phyloP scores from a whole-genome alignment of 2,888 invertebrate genomes.

The Morpho helenor region DNA sequence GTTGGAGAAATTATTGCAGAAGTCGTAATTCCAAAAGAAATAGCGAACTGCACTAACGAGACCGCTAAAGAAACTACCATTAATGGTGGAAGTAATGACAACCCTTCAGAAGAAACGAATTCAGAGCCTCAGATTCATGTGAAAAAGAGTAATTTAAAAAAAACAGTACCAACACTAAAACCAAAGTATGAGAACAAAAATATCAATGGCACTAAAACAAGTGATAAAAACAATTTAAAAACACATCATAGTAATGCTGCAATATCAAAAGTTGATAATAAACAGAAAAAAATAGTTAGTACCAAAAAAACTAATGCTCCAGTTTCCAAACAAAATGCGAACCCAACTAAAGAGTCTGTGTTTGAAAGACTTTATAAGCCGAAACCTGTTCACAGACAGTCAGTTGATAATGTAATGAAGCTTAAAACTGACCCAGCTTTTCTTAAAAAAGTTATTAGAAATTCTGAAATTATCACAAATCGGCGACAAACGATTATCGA shows the following conservation, averaged over 20 bases:
- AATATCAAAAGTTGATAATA: slow-evolving; percentile 8
- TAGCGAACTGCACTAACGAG: too few species aligned
- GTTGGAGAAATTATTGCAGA: too few species aligned
- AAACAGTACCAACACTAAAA: slow-evolving; percentile 12
- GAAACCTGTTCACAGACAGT: slow-evolving; percentile 37
- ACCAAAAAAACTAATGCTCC: slow-evolving; percentile 37
- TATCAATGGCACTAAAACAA: slow-evolving; percentile 2
- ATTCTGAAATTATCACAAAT: slow-evolving; percentile 41
- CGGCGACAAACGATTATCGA: slow-evolving; percentile 50
- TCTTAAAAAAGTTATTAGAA: slow-evolving; percentile 45
- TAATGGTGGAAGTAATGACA: neutral
- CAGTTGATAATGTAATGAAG: slow-evolving; percentile 38
- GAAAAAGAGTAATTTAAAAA: too few species aligned
- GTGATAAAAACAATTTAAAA: slow-evolving; percentile 8
- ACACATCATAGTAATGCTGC: slow-evolving; percentile 12
- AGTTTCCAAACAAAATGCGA: slow-evolving; percentile 21
- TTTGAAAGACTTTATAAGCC: slow-evolving; percentile 66
- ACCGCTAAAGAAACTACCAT: too few species aligned
- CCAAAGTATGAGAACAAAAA: neutral
- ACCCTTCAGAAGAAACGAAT: slow-evolving; percentile 5
- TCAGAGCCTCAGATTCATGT: too few species aligned
- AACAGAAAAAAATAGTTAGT: slow-evolving; percentile 23
- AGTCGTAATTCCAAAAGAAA: too few species aligned
- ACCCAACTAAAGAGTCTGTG: slow-evolving; percentile 43
- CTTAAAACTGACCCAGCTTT: slow-evolving; percentile 47